Conservation (phyloP, 1,140 invertebrate species). For the Lethocerus indicus region DNA sequence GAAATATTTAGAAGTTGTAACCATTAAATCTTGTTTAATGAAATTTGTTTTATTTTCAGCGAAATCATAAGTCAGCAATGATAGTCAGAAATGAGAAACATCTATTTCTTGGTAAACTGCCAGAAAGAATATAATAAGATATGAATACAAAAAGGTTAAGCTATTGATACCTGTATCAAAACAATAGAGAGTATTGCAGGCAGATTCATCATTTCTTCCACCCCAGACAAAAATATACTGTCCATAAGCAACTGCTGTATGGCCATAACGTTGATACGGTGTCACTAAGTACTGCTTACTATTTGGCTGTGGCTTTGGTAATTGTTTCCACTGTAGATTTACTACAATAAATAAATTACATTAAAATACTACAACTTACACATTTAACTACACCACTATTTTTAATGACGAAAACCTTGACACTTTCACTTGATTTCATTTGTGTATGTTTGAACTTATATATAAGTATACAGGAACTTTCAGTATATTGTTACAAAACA, state of each 20-base stretch:
- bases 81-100: constrained; percentile 3
- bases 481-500: too few species aligned
- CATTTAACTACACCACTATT: too few species aligned
- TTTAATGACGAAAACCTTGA: too few species aligned
- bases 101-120: too few species aligned
- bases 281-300: constrained; percentile 20
- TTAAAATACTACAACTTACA: too few species aligned
- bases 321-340: constrained; percentile 28
- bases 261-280: constrained; percentile 59
- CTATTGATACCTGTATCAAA: constrained; percentile 52
- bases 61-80: too few species aligned
- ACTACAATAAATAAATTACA: constrained; percentile 23
- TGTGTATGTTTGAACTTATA: too few species aligned
- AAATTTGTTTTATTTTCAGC: neutral
- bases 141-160: too few species aligned
- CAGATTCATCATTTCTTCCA: constrained; percentile 66
- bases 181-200: constrained; percentile 60
- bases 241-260: constrained; percentile 63
- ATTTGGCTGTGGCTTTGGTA: constrained; percentile 21
- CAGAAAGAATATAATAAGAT: neutral
- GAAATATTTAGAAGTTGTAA: constrained; percentile 8
- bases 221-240: constrained; percentile 77
- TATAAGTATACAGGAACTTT: too few species aligned
- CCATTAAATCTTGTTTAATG: neutral
- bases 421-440: too few species aligned